phyloP scores from a whole-genome alignment of 2,113 vertebrate species.

The Epinephelus lanceolatus region DNA sequence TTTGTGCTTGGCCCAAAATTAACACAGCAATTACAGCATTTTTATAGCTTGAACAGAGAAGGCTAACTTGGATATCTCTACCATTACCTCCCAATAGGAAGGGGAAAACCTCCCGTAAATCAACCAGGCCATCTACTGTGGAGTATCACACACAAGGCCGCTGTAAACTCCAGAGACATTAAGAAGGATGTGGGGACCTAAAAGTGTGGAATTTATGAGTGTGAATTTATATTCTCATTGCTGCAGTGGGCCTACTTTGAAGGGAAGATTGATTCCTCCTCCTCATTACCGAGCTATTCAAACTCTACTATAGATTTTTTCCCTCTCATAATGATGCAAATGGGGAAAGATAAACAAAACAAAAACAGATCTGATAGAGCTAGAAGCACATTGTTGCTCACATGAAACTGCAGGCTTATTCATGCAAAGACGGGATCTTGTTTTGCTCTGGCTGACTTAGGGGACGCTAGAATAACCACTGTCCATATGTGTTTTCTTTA shows the following conservation, averaged over 20 bases:
- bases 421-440: constrained; percentile 40
- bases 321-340: constrained; percentile 74
- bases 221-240: constrained; percentile 75
- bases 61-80: constrained; percentile 69
- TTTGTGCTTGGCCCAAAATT: constrained; percentile 80
- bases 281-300: constrained; percentile 79
- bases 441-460: constrained; percentile 39
- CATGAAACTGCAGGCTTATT: constrained; percentile 57
- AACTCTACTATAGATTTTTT: constrained; percentile 68
- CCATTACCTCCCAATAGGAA: constrained; percentile 57
- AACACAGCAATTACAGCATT: constrained; percentile 80
- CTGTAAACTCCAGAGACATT: constrained; percentile 71
- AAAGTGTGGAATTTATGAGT: constrained; percentile 74
- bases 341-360: constrained; percentile 77
- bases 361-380: constrained; percentile 70
- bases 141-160: constrained; percentile 59
- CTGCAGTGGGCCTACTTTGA: constrained; percentile 73
- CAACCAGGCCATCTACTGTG: constrained; percentile 45
- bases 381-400: constrained; percentile 56
- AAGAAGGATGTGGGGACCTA: constrained; percentile 70
- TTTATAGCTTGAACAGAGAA: constrained; percentile 71
- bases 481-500: constrained; percentile 54
- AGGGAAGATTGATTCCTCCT: constrained; percentile 77
- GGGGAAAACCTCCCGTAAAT: constrained; percentile 63
- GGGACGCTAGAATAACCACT: constrained; percentile 45